A percentile compares a stretch with the other conserved stretches of the same genome.
phyloP scores from a whole-genome alignment of 2,113 vertebrate genomes.

The Otus sunia region DNA sequence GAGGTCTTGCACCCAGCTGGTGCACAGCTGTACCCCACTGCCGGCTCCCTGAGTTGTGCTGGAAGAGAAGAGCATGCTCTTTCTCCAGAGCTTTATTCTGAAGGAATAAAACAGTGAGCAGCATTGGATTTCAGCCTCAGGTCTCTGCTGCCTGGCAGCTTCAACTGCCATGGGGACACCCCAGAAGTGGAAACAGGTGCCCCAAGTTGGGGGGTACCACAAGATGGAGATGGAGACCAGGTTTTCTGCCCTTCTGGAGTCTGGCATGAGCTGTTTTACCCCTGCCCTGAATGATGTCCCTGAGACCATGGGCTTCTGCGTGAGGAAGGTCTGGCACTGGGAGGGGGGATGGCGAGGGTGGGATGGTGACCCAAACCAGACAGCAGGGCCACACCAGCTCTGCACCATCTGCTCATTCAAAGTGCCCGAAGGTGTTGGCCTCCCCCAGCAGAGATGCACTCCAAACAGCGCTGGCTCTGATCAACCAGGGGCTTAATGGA shows the following conservation, averaged over 20 bases:
- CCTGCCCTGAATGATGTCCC: not conserved
- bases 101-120: not conserved
- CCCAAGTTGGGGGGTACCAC: accelerated
- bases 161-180: not conserved
- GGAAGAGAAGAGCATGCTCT: not conserved
- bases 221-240: not conserved
- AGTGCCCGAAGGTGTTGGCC: not conserved
- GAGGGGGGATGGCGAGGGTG: accelerated
- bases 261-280: not conserved
- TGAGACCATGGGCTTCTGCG: accelerated
- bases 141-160: not conserved
- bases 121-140: not conserved
- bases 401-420: not conserved
- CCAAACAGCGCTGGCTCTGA: not conserved
- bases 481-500: not conserved
- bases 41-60: accelerated
- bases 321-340: not conserved
- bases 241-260: accelerated
- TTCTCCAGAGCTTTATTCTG: not conserved
- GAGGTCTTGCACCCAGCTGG: not conserved
- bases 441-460: not conserved
- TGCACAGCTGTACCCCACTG: not conserved
- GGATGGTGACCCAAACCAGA: not conserved
- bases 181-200: not conserved
- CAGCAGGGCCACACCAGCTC: not conserved